Percentiles rank a stretch among this genome's conserved stretches.
phyloP scores from a whole-genome alignment of 2,797 vertebrate genomes.

The Picus viridis region DNA sequence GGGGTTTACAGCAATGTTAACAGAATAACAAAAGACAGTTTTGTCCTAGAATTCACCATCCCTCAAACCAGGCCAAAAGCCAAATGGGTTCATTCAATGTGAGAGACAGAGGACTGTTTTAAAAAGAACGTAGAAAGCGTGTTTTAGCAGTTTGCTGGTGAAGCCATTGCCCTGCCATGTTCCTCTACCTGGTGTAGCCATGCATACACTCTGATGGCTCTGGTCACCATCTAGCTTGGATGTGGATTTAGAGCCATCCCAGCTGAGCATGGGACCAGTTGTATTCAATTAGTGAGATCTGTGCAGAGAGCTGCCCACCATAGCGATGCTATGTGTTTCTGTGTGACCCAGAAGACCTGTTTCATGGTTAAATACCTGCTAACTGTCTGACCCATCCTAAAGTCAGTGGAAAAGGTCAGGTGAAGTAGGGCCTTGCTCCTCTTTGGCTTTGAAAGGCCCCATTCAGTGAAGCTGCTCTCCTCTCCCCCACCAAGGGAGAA shows the following conservation, averaged over 20 bases:
- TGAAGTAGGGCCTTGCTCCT: not conserved
- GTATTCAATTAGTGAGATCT: not conserved
- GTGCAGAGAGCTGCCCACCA: not conserved
- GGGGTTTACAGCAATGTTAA: constrained; percentile 50
- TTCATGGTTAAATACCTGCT: not conserved
- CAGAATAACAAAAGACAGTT: constrained; percentile 57
- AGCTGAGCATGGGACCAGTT: not conserved
- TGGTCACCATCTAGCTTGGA: not conserved
- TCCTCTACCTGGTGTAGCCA: not conserved
- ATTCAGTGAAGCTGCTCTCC: not conserved
- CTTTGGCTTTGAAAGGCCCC: not conserved
- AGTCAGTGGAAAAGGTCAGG: not conserved
- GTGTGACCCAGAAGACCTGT: not conserved
- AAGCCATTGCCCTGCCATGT: not conserved
- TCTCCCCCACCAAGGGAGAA: not conserved
- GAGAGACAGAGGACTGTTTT: not conserved
- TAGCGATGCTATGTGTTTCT: not conserved
- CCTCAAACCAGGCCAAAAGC: constrained; percentile 38
- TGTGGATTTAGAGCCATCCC: not conserved
- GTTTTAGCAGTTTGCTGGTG: not conserved
- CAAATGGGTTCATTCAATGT: constrained; percentile 7
- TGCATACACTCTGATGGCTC: not conserved
- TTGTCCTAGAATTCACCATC: constrained; percentile 57
- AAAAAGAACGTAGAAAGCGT: not conserved
- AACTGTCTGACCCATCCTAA: not conserved